These are phyloP conservation scores for Habropoda laboriosa DNA, from an alignment of 1,140 invertebrate species.

Conservation along the genomic window DNA sequence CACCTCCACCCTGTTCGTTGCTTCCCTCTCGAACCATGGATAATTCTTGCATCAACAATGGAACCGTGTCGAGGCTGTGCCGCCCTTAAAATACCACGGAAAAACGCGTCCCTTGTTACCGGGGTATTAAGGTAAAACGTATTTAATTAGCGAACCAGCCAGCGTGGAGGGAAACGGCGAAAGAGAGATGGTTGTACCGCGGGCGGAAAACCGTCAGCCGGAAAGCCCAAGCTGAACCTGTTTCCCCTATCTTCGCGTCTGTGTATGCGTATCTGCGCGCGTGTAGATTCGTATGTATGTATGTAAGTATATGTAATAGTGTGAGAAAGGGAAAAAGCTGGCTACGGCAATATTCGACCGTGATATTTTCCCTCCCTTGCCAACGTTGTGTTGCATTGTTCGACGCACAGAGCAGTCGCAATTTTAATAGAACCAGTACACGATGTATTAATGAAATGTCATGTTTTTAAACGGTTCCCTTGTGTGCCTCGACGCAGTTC, in stretches of 20 bases:
- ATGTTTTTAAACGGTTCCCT: conserved; percentile 27
- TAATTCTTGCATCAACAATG: conserved; percentile 38
- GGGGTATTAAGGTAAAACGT: conserved; percentile 8
- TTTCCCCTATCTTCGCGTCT: neutral
- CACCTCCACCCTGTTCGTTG: no score
- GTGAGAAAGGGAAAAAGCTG: neutral
- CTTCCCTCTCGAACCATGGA: neutral
- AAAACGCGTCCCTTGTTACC: conserved; percentile 3
- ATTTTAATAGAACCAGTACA: conserved; percentile 24
- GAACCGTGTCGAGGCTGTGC: neutral
- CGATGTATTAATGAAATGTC: conserved; percentile 39
- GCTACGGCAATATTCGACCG: neutral
- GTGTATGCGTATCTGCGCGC: no score
- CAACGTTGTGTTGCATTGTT: neutral
- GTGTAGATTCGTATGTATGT: no score
- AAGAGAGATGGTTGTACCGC: neutral
- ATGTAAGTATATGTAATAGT: no score
- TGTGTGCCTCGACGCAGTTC: neutral
- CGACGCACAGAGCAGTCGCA: neutral
- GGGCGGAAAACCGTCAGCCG: neutral
- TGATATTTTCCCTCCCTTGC: neutral
- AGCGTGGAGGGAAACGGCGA: no score
- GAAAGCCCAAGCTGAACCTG: neutral
- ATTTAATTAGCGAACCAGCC: conserved; percentile 28
- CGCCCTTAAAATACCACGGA: neutral